Evolutionary conservation across 1,140 invertebrate species (phyloP).

Genomic region (Bemisia tabaci): DNA sequence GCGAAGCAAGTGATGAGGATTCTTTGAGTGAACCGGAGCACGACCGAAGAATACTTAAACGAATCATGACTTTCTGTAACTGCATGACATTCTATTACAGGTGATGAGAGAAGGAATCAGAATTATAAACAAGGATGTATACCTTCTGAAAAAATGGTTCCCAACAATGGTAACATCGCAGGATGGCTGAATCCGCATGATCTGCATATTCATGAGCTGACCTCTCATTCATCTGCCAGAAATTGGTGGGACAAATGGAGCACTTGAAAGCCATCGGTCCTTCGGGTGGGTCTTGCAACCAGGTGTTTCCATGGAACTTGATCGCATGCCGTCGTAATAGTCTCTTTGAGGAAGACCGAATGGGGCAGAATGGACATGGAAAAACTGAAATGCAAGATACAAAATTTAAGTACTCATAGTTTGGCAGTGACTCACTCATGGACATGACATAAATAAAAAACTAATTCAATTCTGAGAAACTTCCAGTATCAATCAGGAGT

Average conservation of each 20-base stretch:
- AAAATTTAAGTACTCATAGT: too few relatives aligned
- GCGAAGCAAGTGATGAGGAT: too few relatives aligned
- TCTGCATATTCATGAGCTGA: constrained; percentile 15
- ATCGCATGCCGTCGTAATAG: constrained; percentile 14
- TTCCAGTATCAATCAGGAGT: not conserved
- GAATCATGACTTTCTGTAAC: too few relatives aligned
- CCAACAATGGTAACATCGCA: constrained; percentile 17
- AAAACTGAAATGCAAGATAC: constrained; percentile 8
- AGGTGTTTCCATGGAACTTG: constrained; percentile 8
- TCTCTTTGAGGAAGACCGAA: constrained; percentile 11
- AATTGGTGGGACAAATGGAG: constrained; percentile 11
- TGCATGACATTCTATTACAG: too few relatives aligned
- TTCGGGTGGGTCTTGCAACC: constrained; percentile 4
- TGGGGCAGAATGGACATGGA: constrained; percentile 16
- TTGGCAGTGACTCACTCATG: too few relatives aligned
- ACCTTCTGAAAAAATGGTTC: constrained; percentile 16
- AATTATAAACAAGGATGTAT: too few relatives aligned
- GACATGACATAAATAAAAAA: too few relatives aligned
- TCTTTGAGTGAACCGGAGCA: too few relatives aligned
- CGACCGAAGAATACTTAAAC: too few relatives aligned
- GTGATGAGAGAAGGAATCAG: too few relatives aligned
- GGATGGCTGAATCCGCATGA: constrained; percentile 12
- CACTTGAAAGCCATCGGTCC: constrained; percentile 13
- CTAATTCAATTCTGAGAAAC: too few relatives aligned
- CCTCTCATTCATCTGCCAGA: constrained; percentile 12